Evolutionary conservation across 1,140 invertebrate species (phyloP).

Genomic region (Anthonomus grandis): DNA sequence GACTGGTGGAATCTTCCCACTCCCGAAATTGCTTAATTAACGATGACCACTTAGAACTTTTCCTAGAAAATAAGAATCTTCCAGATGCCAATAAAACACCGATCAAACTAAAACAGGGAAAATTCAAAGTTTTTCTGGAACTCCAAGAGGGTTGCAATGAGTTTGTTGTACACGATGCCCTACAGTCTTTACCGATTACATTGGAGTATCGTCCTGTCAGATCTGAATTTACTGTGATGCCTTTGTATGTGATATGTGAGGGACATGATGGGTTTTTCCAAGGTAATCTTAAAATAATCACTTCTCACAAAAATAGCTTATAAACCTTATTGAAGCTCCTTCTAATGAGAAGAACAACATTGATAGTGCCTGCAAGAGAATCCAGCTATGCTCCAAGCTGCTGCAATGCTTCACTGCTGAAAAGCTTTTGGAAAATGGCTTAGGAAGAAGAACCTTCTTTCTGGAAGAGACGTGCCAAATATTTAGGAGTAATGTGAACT

Average conservation of each 20-base stretch:
- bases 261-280: constrained; percentile 78
- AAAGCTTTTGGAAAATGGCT: constrained; percentile 78
- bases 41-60: not conserved
- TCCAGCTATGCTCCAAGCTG: constrained; percentile 73
- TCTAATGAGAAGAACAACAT: constrained; percentile 63
- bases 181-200: constrained; percentile 12
- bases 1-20: constrained; percentile 1
- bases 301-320: not conserved
- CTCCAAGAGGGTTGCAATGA: constrained; percentile 36
- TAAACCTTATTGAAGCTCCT: constrained; percentile 56
- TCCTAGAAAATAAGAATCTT: not conserved
- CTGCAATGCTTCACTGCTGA: constrained; percentile 85
- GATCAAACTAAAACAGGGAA: not conserved
- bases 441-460: constrained; percentile 78
- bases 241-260: constrained; percentile 72
- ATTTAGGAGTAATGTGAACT: constrained; percentile 68
- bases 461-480: constrained; percentile 67
- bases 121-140: constrained; percentile 40
- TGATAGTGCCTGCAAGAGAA: constrained; percentile 72
- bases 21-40: constrained; percentile 7
- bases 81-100: constrained; percentile 2
- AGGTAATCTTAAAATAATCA: constrained; percentile 32
- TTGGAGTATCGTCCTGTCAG: constrained; percentile 20
- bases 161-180: constrained; percentile 36
- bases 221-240: constrained; percentile 53